Percentiles rank a stretch among this genome's conserved stretches.
phyloP scores from a whole-genome alignment of 2,113 vertebrate genomes.

The Oreochromis tanganicae region DNA sequence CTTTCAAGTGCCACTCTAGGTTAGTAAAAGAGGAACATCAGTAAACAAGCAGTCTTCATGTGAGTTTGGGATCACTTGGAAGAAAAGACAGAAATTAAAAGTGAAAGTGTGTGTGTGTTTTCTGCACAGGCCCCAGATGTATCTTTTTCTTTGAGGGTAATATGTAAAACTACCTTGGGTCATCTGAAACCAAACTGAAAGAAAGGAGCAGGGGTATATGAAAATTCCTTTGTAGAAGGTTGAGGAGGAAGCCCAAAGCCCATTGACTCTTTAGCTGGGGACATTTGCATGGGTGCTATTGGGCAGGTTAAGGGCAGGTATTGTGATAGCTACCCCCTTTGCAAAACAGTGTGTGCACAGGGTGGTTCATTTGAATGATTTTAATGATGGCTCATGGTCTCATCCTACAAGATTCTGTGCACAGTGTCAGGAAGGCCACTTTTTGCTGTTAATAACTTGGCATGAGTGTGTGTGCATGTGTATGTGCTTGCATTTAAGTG shows the following conservation, averaged over 20 bases:
- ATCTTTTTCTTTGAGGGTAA: slow-evolving; percentile 51
- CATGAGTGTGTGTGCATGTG: not conserved
- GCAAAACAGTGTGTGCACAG: slow-evolving; percentile 66
- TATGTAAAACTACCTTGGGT: slow-evolving; percentile 53
- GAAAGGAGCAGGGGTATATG: slow-evolving; percentile 59
- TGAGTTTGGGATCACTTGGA: not conserved
- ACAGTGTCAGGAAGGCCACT: not conserved
- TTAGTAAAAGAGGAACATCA: not conserved
- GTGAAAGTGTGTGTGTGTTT: not conserved
- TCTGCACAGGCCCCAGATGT: not conserved
- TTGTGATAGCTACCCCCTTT: slow-evolving; percentile 59
- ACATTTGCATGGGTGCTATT: slow-evolving; percentile 69
- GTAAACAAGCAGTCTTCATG: not conserved
- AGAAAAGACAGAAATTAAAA: not conserved
- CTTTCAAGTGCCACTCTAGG: not conserved
- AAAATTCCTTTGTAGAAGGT: slow-evolving; percentile 47
- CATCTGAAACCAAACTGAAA: slow-evolving; percentile 65
- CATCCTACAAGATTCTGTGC: slow-evolving; percentile 32
- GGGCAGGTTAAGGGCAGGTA: slow-evolving; percentile 57
- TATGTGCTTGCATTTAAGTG: not conserved
- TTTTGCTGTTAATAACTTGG: slow-evolving; percentile 4
- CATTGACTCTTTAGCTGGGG: slow-evolving; percentile 44
- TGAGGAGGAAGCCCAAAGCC: slow-evolving; percentile 41
- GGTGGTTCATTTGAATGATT: slow-evolving; percentile 68
- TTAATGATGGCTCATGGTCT: slow-evolving; percentile 51